phyloP scores from a whole-genome alignment of 2,888 invertebrate genomes.

The Thymelicus sylvestris region DNA sequence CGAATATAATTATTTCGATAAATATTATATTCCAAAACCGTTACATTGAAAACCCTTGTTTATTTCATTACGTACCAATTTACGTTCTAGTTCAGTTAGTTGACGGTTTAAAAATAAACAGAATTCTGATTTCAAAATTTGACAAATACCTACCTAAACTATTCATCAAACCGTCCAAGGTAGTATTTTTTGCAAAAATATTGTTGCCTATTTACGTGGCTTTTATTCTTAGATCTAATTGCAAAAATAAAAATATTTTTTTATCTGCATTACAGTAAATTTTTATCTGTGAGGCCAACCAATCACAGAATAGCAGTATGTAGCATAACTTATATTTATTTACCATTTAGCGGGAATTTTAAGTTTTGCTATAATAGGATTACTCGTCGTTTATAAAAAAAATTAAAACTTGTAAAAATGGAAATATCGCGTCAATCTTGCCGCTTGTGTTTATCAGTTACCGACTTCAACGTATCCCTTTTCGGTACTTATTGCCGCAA shows the following conservation, averaged over 20 bases:
- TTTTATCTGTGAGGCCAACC: conserved; percentile 31
- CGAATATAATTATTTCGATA: neutral
- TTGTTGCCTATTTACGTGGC: conserved; percentile 36
- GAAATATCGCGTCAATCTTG: conserved; percentile 65
- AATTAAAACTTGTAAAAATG: conserved; percentile 53
- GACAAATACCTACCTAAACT: conserved; percentile 63
- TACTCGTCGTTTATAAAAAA: conserved; percentile 36
- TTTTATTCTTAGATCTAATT: conserved; percentile 30
- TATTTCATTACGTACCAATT: neutral
- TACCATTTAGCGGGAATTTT: conserved; percentile 48
- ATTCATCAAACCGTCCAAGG: conserved; percentile 73
- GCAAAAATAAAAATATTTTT: conserved; percentile 34
- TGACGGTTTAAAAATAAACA: conserved; percentile 12
- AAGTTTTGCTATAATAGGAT: conserved; percentile 40
- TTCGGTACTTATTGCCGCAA: conserved; percentile 64
- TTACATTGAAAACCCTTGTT: neutral
- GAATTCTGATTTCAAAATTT: conserved; percentile 33
- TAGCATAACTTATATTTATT: neutral
- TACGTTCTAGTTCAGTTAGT: conserved; percentile 12
- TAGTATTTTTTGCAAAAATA: conserved; percentile 65
- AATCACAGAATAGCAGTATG: conserved; percentile 33
- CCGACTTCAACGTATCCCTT: conserved; percentile 71
- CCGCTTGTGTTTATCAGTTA: conserved; percentile 68
- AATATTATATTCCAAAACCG: neutral
- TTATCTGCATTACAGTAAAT: conserved; percentile 30